A percentile compares a stretch with the other conserved stretches of the same genome.
phyloP scores from a whole-genome alignment of 1,140 invertebrate species.

The Ceratosolen fusciceps region DNA sequence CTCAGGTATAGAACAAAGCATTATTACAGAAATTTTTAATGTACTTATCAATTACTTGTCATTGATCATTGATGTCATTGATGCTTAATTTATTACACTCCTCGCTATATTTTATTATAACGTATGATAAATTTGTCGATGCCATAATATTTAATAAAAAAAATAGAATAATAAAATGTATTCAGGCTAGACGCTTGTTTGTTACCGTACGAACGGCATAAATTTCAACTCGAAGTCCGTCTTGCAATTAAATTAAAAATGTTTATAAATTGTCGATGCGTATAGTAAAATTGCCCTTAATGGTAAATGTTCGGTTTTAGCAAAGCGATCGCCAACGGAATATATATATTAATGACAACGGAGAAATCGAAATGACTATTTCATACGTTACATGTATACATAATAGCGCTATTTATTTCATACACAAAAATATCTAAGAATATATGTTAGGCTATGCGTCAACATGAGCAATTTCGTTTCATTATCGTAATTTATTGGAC shows the following conservation, averaged over 20 bases:
- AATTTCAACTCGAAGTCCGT: neutral
- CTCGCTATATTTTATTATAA: neutral
- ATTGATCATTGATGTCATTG: neutral
- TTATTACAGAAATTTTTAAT: constrained; percentile 2
- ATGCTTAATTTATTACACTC: neutral
- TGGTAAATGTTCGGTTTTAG: no score
- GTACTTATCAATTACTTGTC: neutral
- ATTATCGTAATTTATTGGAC: no score
- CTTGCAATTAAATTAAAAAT: neutral
- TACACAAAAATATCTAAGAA: no score
- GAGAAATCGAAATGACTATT: no score
- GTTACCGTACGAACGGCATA: neutral
- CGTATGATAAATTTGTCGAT: neutral
- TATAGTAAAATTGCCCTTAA: no score
- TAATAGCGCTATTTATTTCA: no score
- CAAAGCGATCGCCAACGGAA: no score
- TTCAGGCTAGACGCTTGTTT: neutral
- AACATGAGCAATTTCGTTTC: no score
- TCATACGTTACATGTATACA: no score
- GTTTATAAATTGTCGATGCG: no score
- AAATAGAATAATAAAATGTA: neutral
- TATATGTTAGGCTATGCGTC: no score
- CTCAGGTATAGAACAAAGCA: neutral
- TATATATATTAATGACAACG: no score
- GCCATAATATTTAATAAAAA: constrained; percentile 8